Percentiles rank a stretch among this genome's conserved stretches.
Conservation (phyloP, 2,113 vertebrate genomes). For the Pseudopodoces humilis region DNA sequence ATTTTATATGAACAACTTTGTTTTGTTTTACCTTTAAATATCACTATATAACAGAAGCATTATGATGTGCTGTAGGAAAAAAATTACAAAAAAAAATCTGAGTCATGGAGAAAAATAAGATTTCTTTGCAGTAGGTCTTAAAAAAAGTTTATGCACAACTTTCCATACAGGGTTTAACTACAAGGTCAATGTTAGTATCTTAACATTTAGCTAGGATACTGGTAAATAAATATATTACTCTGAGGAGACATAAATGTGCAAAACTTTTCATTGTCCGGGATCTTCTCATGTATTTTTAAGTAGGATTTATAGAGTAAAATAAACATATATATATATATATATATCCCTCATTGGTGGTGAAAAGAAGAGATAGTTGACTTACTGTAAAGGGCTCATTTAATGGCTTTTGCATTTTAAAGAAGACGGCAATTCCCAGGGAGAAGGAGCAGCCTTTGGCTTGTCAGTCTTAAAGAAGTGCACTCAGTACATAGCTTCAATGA, state of each 20-base stretch:
- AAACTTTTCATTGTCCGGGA: not conserved
- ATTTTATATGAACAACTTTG: not conserved
- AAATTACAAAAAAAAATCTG: not conserved
- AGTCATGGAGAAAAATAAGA: not conserved
- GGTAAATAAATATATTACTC: not conserved
- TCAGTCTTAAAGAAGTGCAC: constrained; percentile 40
- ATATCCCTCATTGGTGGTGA: not conserved
- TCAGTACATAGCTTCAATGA: constrained; percentile 11
- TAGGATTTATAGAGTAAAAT: not conserved
- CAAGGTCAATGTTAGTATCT: not conserved
- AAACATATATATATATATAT: not conserved
- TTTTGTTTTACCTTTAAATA: not conserved
- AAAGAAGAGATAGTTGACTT: not conserved
- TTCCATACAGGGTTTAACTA: not conserved
- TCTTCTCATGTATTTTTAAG: not conserved
- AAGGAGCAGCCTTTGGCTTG: constrained; percentile 35
- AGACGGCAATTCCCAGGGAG: constrained; percentile 32
- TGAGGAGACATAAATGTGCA: not conserved
- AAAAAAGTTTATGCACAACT: not conserved
- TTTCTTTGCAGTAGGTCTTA: not conserved
- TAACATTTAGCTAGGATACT: not conserved
- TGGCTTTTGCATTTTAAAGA: constrained; percentile 44
- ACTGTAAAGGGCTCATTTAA: constrained; percentile 37
- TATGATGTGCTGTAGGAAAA: not conserved
- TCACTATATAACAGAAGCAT: not conserved